Base-by-base conservation (phyloP, 2,797 vertebrate species). In the Hyperoplus lanceolatus region DNA sequence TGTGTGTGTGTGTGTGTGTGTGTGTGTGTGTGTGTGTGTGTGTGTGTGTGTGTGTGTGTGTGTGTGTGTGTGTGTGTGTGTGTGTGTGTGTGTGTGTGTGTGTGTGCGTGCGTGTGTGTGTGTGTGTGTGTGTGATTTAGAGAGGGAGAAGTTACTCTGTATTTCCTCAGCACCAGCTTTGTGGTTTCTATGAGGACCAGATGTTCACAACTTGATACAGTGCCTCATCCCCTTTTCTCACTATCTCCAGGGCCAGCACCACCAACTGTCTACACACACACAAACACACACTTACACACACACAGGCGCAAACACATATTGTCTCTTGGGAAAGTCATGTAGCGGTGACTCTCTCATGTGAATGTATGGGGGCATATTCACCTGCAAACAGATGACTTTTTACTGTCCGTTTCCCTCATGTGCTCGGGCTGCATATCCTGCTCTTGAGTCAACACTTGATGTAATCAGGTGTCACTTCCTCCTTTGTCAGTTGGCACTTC, bases 201-300 rank as follows among this genome's bases (percentile, higher is more conserved):
- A 96, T 96, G 95, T 96, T 96, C 94, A 94, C 92, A 93, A 93
- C 92, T 95, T 93, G 94, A 96, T 95, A 94, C 93, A 93, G 93
- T 88, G 86, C 90, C 74, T 94, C 94, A 93, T 93, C 92, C 91
- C 91, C 91, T 92, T 90, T 76, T 64, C 88, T 90, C 89, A 83
- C 93, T 94, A 95, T 95, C 94, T 95, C 83, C 87, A 91, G 87
- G 89, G 89, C 91, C 95, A 95, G 93, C 88, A 91, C 92, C 93
- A 92, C 93, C 93, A 95, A 95, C 94, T 94, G 94, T 92, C 91
- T 94, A 80, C 83, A 78, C 78, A 74, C 86, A 79, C 83, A 86
- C 67, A 77, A 69, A 59, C 43, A 57, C 58, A 73, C 68, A 50
- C 64, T 29, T 67, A 64, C 56, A 51, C 77, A 54, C 61, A 54